Conservation (phyloP, 53 echinoderm and acorn worm species). For the Astropecten irregularis region DNA sequence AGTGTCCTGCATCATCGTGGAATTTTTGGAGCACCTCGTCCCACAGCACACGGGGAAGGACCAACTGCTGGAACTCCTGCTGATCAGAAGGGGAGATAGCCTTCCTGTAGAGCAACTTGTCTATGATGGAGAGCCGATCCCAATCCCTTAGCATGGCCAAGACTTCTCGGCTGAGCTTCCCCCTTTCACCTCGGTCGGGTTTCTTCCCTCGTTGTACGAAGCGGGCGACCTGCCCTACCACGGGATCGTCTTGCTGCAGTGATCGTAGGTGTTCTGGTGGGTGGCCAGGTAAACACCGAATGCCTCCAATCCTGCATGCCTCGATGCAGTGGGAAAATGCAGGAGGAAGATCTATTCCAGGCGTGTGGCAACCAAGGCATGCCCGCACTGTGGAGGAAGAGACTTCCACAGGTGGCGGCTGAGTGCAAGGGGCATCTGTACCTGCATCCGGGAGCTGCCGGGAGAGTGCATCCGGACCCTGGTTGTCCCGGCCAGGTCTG, state of each 20-base stretch:
- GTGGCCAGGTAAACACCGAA: not conserved
- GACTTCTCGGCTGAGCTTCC: not conserved
- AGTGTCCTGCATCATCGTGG: conserved; percentile 44
- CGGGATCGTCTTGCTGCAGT: not conserved
- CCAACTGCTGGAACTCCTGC: not conserved
- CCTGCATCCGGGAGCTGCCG: not conserved
- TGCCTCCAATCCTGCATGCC: not conserved
- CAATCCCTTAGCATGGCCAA: conserved; percentile 21
- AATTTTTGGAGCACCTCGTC: conserved; percentile 1
- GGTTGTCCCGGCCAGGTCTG: conserved; percentile 34
- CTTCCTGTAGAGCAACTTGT: not conserved
- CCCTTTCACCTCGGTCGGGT: not conserved
- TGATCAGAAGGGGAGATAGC: not conserved
- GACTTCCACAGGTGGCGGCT: no score
- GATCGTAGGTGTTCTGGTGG: not conserved
- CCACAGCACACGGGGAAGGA: not conserved
- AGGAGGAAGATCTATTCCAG: not conserved
- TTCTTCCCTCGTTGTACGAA: not conserved
- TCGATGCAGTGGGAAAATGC: not conserved
- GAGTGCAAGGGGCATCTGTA: no score
- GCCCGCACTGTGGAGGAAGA: not conserved
- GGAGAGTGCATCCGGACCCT: conserved; percentile 19
- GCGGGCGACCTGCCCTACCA: not conserved
- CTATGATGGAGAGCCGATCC: not conserved
- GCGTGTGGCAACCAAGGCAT: not conserved